Percentiles rank a stretch among this genome's conserved stretches.
These are phyloP conservation scores for Spheniscus humboldti DNA, from an alignment of 2,797 vertebrate species.

Conservation along the genomic window DNA sequence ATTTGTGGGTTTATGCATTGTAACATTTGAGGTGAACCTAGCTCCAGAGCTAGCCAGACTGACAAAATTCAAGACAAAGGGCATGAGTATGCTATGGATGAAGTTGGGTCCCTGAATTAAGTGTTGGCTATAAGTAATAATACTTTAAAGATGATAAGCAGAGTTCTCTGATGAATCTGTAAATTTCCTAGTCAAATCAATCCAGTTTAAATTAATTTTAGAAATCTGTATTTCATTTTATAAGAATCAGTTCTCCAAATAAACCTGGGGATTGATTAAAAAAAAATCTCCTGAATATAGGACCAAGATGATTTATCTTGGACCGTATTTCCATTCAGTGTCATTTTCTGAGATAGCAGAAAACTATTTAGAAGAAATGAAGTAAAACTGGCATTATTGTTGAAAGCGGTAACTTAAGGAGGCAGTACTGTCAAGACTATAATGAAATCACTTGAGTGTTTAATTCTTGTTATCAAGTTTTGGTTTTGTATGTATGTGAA, in stretches of 20 bases:
- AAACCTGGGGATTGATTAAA: not conserved
- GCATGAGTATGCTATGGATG: not conserved
- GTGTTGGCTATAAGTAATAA: not conserved
- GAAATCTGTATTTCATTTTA: not conserved
- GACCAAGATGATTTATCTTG: not conserved
- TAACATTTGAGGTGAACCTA: not conserved
- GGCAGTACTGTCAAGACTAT: accelerated
- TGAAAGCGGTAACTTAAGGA: not conserved
- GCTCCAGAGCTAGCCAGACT: not conserved
- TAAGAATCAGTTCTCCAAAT: not conserved
- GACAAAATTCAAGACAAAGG: not conserved
- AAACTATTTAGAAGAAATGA: not conserved
- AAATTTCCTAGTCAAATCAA: not conserved
- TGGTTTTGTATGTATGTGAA: not conserved
- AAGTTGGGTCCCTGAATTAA: not conserved
- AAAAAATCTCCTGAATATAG: not conserved
- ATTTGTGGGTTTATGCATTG: not conserved
- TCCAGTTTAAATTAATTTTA: not conserved
- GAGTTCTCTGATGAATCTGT: not conserved
- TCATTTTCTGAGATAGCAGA: not conserved
- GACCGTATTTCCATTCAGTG: not conserved
- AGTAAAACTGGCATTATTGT: not conserved
- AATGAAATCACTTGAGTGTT: not conserved
- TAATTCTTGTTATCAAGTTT: not conserved
- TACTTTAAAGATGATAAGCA: not conserved